These are phyloP conservation scores for Lipophrys pholis DNA, from an alignment of 2,113 vertebrate genomes.

Conservation along the genomic window DNA sequence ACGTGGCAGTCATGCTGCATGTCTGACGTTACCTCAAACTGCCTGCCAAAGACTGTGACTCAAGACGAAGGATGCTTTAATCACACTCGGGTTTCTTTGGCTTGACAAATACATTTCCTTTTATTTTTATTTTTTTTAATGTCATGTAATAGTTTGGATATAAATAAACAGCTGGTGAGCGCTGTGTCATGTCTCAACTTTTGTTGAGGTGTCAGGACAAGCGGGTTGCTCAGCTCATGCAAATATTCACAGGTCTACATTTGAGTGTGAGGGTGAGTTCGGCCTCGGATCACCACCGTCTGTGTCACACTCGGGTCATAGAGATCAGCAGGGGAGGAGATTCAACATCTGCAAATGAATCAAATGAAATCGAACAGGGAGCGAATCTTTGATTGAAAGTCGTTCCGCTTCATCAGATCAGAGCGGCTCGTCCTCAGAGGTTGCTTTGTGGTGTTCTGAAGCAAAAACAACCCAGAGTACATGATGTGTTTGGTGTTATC, in stretches of 20 bases:
- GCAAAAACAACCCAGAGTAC: no score
- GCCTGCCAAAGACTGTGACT: conserved; percentile 1
- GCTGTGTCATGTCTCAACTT: conserved; percentile 37
- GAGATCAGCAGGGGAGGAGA: conserved; percentile 57
- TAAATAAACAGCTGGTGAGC: conserved; percentile 40
- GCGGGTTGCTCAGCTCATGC: conserved; percentile 10
- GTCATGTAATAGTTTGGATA: conserved; percentile 16
- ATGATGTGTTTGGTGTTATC: background rate
- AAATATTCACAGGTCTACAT: no score
- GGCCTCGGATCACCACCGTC: no score
- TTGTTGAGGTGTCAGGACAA: conserved; percentile 34
- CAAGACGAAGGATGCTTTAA: background rate
- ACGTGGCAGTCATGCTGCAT: conserved; percentile 34
- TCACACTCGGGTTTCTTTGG: background rate
- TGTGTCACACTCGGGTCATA: conserved; percentile 51
- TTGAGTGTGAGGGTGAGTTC: background rate
- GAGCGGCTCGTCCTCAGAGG: background rate
- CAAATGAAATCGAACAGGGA: conserved; percentile 37
- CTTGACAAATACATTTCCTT: background rate
- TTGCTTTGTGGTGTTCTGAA: no score
- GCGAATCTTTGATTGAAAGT: conserved; percentile 54
- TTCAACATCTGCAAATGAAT: conserved; percentile 50
- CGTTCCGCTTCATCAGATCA: conserved; percentile 54
- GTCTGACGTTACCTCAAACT: conserved; percentile 1
- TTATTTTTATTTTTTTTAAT: conserved; percentile 29